Base-by-base conservation (phyloP, 2,888 invertebrate genomes). In the Polylopha cassiicola region DNA sequence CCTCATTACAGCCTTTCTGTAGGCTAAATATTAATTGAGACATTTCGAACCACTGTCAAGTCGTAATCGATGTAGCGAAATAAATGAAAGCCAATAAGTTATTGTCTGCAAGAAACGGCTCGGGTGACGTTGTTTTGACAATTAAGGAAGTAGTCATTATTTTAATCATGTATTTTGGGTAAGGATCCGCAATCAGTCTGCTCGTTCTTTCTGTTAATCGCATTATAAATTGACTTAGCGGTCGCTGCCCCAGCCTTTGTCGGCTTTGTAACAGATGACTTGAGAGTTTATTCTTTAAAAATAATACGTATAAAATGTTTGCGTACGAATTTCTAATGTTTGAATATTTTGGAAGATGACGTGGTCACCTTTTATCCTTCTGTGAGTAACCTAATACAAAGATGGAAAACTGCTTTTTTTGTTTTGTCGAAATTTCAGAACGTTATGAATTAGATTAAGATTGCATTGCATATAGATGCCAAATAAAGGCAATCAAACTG, bases 21-120 rank as follows among this genome's bases (percentile, higher is more conserved):
- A 77, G 84, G 84, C 84, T 73, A 85, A 80, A 80, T 73, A 72
- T 71, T 82, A 85, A 84, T 84, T 80, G 81, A 84, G 82, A 81
- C 69, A 75, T 84, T 81, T 67, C 63, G 55, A 71, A 77, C 73
- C 72, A 70, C 74, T 67, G 70, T 62, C 69, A 58, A 66, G 50
- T 49, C 50, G 65, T 56, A 59, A 67, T 59, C 58, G 53, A 68
- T 69, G 58, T 53, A 39, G 57, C 43, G 48, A 62, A 66, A 81
- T 60, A 67, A 78, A 81, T 74, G 70, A 53, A 48, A 43, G 42
- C 37, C 51, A 50, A 78, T 80, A 71, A 73, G 72, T 79, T 66
- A 74, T 44, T 47, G 47, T 46, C 41, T 39, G 38, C 16, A 50
- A n/a, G n/a, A 46, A 51, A 48, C 53, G 47, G 51, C 50, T 45